Conservation (phyloP, 2,888 invertebrate genomes). For the Diploptera punctata region DNA sequence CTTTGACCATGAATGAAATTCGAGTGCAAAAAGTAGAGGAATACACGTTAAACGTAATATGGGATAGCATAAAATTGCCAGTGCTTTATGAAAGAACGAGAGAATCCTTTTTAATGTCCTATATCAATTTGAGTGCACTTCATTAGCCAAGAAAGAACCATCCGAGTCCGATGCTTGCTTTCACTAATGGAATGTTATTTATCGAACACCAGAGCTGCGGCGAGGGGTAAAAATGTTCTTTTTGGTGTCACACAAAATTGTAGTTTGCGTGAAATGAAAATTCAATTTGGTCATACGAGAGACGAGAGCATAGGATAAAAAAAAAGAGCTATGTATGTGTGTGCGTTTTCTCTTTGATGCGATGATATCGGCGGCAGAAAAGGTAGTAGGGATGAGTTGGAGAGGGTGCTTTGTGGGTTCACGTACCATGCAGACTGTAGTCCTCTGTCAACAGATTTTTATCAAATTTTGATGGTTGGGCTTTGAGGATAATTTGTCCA, state of each 20-base stretch:
- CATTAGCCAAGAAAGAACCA: conserved; percentile 32
- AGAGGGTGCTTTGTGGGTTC: too few relatives aligned
- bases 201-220: conserved; percentile 28
- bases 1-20: too few relatives aligned
- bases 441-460: too few relatives aligned
- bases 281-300: conserved; percentile 35
- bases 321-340: background rate
- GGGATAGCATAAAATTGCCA: conserved; percentile 13
- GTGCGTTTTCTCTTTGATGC: conserved; percentile 36
- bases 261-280: conserved; percentile 38
- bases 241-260: conserved; percentile 38
- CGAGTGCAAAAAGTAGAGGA: too few relatives aligned
- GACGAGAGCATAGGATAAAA: conserved; percentile 24
- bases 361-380: conserved; percentile 31
- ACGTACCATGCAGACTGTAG: too few relatives aligned
- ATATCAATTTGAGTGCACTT: conserved; percentile 37
- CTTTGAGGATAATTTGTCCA: too few relatives aligned
- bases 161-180: conserved; percentile 13
- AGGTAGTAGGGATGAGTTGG: background rate
- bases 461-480: too few relatives aligned
- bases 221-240: conserved; percentile 21
- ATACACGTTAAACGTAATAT: too few relatives aligned
- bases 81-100: background rate
- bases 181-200: conserved; percentile 36
- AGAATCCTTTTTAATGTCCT: conserved; percentile 28